These are phyloP conservation scores for Malachius bipustulatus DNA, from an alignment of 2,888 invertebrate genomes.

Conservation along the genomic window DNA sequence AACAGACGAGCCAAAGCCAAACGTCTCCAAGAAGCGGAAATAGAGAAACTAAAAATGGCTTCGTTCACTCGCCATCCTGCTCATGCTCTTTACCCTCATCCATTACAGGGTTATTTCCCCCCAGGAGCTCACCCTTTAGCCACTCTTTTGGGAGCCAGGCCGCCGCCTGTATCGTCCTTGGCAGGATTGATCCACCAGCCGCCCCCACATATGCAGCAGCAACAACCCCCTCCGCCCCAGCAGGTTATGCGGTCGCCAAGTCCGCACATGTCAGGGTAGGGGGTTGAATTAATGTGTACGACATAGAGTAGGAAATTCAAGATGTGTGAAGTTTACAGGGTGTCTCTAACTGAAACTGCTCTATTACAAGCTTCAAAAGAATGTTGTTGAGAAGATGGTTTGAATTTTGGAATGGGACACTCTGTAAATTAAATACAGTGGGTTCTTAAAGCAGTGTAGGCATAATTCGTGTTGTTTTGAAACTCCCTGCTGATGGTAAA, in stretches of 20 bases:
- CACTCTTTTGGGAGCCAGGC: constrained; percentile 37
- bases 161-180: constrained; percentile 35
- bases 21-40: constrained; percentile 92
- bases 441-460: too few relatives aligned
- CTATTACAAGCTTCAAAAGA: too few relatives aligned
- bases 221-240: constrained; percentile 27
- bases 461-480: too few relatives aligned
- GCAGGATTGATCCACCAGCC: constrained; percentile 39
- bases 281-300: too few relatives aligned
- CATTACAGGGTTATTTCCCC: constrained; percentile 51
- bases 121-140: constrained; percentile 47
- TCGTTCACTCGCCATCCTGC: constrained; percentile 51
- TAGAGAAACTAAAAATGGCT: constrained; percentile 88
- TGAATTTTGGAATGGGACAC: too few relatives aligned
- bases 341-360: too few relatives aligned
- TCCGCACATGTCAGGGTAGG: constrained; percentile 35
- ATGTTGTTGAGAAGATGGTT: too few relatives aligned
- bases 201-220: constrained; percentile 38
- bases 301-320: too few relatives aligned
- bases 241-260: constrained; percentile 31
- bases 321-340: too few relatives aligned
- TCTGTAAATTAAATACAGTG: too few relatives aligned
- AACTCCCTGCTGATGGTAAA: too few relatives aligned
- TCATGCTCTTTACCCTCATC: constrained; percentile 44
- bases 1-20: constrained; percentile 94